Base-by-base conservation (phyloP, 2,888 invertebrate genomes). In the Pogonocherus hispidulus region DNA sequence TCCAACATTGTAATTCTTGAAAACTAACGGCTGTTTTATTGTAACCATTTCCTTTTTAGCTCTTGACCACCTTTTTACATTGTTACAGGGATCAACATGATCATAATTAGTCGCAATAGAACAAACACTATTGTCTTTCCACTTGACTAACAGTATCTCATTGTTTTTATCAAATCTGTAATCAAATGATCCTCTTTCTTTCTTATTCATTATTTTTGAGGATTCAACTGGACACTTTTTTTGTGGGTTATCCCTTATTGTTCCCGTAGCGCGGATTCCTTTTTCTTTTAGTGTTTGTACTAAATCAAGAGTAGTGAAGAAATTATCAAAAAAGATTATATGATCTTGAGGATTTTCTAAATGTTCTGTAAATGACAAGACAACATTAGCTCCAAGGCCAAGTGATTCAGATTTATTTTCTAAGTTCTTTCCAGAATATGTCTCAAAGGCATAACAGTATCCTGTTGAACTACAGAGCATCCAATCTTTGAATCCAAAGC, bases 401-500 rank as follows among this genome's bases (percentile, higher is more conserved):
- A 27, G 27, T 27, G 27, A 27, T 27, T 27, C 27, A 27, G 27
- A 27, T 27, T 27, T 27, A 27, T 27, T 27, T 27, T 27, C 27
- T 27, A 27, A 27, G 27, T 70, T 74, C 67, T 46, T 72, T 74
- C 63, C 73, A 73, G 46, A 75, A 76, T 67, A 63, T 41, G 78
- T 71, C 56, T 78, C 76, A 66, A 76, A 76, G 9, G 52, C 14
- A 59, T 79, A 77, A 46, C 77, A 76, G 62, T 77, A 78, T n/a
- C 75, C 76, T 11, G 57, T 66, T 4, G 76, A 72, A 71, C 76
- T 77, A n/a, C 75, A 73, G 44, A 76, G 66, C 67, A 76, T 71
- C 80, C 75, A 79, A 47, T 79, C 73, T 66, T 79, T 79, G 63
- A 75, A 80, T 14, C 78, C 78, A 72, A 80, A 79, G 5, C 78